These are phyloP conservation scores for Discoglossus pictus DNA, from an alignment of 2,797 vertebrate genomes.

Conservation along the genomic window DNA sequence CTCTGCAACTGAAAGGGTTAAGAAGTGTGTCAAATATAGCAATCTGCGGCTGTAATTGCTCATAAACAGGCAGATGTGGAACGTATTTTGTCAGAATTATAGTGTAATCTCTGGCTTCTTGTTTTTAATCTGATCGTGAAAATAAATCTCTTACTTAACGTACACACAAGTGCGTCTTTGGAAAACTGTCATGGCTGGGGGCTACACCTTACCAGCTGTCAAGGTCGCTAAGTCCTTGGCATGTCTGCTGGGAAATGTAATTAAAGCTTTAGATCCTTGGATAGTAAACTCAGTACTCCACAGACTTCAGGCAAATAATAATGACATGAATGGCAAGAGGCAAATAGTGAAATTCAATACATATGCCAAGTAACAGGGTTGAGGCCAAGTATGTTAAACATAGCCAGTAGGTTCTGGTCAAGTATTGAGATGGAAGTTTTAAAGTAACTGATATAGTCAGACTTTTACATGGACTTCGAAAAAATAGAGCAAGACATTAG, in stretches of 20 bases:
- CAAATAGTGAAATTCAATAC: slow-evolving; percentile 19
- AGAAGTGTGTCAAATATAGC: slow-evolving; percentile 8
- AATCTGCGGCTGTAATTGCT: neutral
- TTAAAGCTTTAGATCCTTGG: slow-evolving; percentile 26
- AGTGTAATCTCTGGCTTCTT: no score
- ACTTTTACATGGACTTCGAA: no score
- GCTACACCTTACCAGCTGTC: slow-evolving; percentile 4
- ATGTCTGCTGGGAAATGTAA: slow-evolving; percentile 27
- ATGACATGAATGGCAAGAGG: slow-evolving; percentile 37
- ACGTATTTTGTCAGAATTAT: neutral
- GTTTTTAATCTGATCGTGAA: no score
- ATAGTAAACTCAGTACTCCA: slow-evolving; percentile 14
- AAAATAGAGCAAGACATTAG: no score
- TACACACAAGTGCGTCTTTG: no score
- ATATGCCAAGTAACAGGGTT: slow-evolving; percentile 10
- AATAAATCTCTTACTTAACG: no score
- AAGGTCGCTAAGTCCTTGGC: slow-evolving; percentile 30
- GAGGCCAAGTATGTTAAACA: slow-evolving; percentile 7
- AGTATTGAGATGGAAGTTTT: no score
- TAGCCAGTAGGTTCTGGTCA: slow-evolving; percentile 5
- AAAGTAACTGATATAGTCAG: no score
- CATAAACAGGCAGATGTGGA: neutral
- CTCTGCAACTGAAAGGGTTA: slow-evolving; percentile 1
- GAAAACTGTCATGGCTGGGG: no score
- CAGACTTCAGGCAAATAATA: slow-evolving; percentile 17